phyloP scores from a whole-genome alignment of 2,113 vertebrate species.

The Platichthys flesus region DNA sequence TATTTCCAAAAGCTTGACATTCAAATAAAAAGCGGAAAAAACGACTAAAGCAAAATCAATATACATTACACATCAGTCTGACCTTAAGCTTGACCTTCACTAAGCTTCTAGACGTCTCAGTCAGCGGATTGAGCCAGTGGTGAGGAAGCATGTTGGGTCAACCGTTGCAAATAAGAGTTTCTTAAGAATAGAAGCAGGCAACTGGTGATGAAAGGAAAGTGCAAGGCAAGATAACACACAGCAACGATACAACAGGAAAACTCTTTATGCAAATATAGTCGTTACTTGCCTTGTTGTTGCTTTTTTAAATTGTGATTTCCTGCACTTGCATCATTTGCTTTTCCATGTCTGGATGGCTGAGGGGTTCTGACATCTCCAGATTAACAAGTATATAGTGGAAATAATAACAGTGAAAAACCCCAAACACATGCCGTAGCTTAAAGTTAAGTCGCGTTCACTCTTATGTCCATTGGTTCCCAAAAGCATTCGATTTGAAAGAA shows the following conservation, averaged over 20 bases:
- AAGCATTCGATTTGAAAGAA: not conserved
- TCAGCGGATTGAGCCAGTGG: too few species aligned
- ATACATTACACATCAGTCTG: too few species aligned
- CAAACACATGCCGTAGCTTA: not conserved
- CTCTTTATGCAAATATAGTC: not conserved
- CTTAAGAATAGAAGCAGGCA: not conserved
- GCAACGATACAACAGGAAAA: not conserved
- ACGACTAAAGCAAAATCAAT: too few species aligned
- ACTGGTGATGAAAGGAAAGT: not conserved
- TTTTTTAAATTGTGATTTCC: constrained; percentile 31
- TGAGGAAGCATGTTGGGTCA: too few species aligned
- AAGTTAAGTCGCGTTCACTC: too few species aligned
- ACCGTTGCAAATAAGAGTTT: too few species aligned
- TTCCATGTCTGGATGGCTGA: constrained; percentile 6
- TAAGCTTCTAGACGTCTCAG: too few species aligned
- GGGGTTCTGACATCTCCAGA: constrained; percentile 27
- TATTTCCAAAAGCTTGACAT: not conserved
- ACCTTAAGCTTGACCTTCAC: too few species aligned
- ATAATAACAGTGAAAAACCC: not conserved
- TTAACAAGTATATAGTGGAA: constrained; percentile 1
- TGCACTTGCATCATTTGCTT: constrained; percentile 46
- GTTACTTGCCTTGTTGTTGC: constrained; percentile 2
- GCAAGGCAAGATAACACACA: not conserved
- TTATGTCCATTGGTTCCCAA: constrained; percentile 1
- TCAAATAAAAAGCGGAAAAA: not conserved